Evolutionary conservation across 2,888 invertebrate species (phyloP), one percentile per base, ranked within the genome.

Genomic region (Alloscopus bannaensis): DNA sequence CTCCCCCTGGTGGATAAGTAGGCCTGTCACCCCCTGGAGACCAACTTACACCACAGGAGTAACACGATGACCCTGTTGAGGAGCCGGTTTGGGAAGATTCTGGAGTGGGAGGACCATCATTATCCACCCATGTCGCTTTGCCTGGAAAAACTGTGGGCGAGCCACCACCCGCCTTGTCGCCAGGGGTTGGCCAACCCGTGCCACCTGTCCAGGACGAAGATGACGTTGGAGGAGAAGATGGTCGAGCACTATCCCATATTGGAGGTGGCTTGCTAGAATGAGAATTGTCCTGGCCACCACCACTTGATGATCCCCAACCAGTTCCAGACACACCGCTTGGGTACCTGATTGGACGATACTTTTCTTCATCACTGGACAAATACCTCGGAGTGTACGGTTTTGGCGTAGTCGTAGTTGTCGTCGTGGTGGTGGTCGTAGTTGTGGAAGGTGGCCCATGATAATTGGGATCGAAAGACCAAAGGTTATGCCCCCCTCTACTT

Each of bases 271-370:
- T 16, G 3, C 28, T 28, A 13, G 29, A 28, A 66, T 68, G 68
- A 13, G 68, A 66, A 50, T 50, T 20, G 13, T 22, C 16, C 2
- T 60, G 36, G 6, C 55, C 55, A 22, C 52, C 52, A 29, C 31
- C 31, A 6, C 31, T 18, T 18, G 29, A n/a, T 16, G 6, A 8
- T 36, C 52, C 52, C 6, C 8, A 36, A 36, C 36, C 36, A 8
- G 36, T 36, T 8, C 28, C 68, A 31, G 24, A 18, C n/a, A 2
- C 22, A 0, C 42, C 16, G 1, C 78, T 62, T 0, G 81, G 81
- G 65, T 73, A 81, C n/a, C 78, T 29, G 28, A 81, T 81, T 18
- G 81, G 81, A 45, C 59, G 45, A 57, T 81, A 81, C 50, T 81
- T 81, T 68, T 78, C 81, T 52, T 81, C 81, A 24, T 55, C 55